Percentiles rank a stretch among this genome's conserved stretches.
Conservation (phyloP, 1,140 invertebrate species). For the Eueides isabella region DNA sequence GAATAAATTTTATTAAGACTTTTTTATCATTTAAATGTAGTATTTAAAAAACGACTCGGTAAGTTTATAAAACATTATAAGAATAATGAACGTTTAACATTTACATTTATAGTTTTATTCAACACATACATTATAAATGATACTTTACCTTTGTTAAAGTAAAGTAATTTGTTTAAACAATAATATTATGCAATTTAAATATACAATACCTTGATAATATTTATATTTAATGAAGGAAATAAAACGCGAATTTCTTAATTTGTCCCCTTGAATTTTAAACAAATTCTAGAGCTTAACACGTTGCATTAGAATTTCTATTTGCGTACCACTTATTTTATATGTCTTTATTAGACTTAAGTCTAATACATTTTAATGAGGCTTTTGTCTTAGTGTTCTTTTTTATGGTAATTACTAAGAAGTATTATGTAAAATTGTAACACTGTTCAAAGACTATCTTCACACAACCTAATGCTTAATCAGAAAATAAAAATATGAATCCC, state of each 20-base stretch:
- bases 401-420: conserved; percentile 31
- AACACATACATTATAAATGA: neutral
- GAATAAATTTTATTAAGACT: too few relatives aligned
- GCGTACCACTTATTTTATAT: neutral
- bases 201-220: neutral
- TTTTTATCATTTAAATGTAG: neutral
- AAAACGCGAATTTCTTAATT: neutral
- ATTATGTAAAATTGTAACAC: neutral
- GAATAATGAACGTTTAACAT: neutral
- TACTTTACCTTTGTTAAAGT: neutral
- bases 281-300: neutral
- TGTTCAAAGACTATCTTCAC: neutral
- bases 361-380: conserved; percentile 34
- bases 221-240: neutral
- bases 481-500: too few relatives aligned
- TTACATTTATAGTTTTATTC: too few relatives aligned
- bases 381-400: conserved; percentile 29
- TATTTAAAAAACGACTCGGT: neutral
- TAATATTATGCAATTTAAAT: neutral
- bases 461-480: too few relatives aligned
- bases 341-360: too few relatives aligned
- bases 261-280: neutral
- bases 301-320: neutral
- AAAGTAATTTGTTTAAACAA: too few relatives aligned
- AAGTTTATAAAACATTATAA: neutral